These are phyloP conservation scores for Chaetodon trifascialis DNA, from an alignment of 2,113 vertebrate genomes.

Conservation along the genomic window DNA sequence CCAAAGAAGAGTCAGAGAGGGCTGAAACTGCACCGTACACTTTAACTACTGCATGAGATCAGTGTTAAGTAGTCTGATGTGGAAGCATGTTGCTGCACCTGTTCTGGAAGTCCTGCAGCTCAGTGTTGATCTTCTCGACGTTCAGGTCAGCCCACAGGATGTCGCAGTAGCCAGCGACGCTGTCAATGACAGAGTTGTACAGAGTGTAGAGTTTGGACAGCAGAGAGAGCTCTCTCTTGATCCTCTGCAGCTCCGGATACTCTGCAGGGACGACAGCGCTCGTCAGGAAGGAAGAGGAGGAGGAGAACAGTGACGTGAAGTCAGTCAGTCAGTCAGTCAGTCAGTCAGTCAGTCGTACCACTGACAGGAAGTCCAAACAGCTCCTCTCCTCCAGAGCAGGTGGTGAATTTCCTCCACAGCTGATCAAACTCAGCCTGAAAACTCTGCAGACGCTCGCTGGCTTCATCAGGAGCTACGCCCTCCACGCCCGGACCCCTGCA, in stretches of 20 bases:
- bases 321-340: no score
- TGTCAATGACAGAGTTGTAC: slow-evolving; percentile 83
- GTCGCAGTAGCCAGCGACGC: slow-evolving; percentile 82
- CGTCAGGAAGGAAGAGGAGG: background rate
- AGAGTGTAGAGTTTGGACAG: slow-evolving; percentile 88
- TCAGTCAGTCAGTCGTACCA: slow-evolving; percentile 64
- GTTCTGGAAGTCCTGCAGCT: slow-evolving; percentile 90
- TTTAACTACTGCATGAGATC: background rate
- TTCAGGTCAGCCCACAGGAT: slow-evolving; percentile 86
- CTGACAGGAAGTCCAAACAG: slow-evolving; percentile 88
- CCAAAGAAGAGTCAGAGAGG: background rate
- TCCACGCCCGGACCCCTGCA: slow-evolving; percentile 83
- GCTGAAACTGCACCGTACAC: background rate
- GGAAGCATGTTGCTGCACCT: slow-evolving; percentile 59
- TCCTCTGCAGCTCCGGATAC: slow-evolving; percentile 87
- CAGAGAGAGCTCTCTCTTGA: slow-evolving; percentile 85
- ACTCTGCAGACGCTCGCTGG: slow-evolving; percentile 85
- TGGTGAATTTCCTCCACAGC: slow-evolving; percentile 86
- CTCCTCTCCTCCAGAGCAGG: slow-evolving; percentile 86
- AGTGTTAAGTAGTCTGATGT: background rate
- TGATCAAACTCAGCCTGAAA: slow-evolving; percentile 88
- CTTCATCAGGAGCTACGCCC: slow-evolving; percentile 84
- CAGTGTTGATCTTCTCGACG: slow-evolving; percentile 86
- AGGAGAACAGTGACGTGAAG: fast-evolving
- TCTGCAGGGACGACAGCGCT: slow-evolving; percentile 73